A percentile compares a stretch with the other conserved stretches of the same genome.
phyloP scores from a whole-genome alignment of 2,888 invertebrate species.

The Drosophila lutescens region DNA sequence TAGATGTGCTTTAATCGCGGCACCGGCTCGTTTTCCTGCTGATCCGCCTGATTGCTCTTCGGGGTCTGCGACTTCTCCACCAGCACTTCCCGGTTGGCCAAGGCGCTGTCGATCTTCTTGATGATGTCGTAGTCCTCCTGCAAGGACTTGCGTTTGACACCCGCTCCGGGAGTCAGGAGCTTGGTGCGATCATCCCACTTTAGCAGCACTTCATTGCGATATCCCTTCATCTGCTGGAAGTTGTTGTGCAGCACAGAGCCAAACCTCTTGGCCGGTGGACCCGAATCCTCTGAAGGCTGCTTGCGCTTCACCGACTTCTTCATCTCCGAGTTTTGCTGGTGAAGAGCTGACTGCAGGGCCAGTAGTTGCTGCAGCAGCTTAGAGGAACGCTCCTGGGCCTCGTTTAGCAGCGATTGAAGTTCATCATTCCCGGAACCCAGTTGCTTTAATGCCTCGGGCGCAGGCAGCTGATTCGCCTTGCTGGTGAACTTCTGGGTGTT shows the following conservation, averaged over 20 bases:
- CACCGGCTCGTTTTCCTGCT: constrained; percentile 10
- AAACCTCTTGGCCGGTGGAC: constrained; percentile 62
- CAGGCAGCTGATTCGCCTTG: constrained; percentile 91
- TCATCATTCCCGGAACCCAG: constrained; percentile 85
- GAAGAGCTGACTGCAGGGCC: constrained; percentile 86
- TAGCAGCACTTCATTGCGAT: constrained; percentile 92
- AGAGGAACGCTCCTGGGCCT: constrained; percentile 84
- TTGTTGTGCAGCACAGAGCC: constrained; percentile 85
- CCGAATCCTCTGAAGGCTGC: constrained; percentile 26
- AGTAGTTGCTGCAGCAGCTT: constrained; percentile 88
- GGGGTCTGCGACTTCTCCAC: constrained; percentile 92
- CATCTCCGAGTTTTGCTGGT: constrained; percentile 89
- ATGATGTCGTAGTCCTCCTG: constrained; percentile 85
- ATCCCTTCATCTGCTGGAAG: constrained; percentile 87
- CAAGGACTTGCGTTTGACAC: constrained; percentile 86
- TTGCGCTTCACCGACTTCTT: constrained; percentile 84
- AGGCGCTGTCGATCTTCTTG: constrained; percentile 92
- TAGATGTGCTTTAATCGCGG: constrained; percentile 89
- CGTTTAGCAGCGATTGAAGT: constrained; percentile 83
- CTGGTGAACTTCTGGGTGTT: constrained; percentile 92
- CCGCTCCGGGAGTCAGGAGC: constrained; percentile 87
- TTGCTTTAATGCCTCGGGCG: constrained; percentile 85
- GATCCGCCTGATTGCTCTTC: constrained; percentile 87
- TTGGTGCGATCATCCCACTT: constrained; percentile 98
- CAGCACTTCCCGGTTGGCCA: constrained; percentile 91